Base-by-base conservation (phyloP, 2,888 invertebrate species). In the Mesorhabditis spiculigera region DNA sequence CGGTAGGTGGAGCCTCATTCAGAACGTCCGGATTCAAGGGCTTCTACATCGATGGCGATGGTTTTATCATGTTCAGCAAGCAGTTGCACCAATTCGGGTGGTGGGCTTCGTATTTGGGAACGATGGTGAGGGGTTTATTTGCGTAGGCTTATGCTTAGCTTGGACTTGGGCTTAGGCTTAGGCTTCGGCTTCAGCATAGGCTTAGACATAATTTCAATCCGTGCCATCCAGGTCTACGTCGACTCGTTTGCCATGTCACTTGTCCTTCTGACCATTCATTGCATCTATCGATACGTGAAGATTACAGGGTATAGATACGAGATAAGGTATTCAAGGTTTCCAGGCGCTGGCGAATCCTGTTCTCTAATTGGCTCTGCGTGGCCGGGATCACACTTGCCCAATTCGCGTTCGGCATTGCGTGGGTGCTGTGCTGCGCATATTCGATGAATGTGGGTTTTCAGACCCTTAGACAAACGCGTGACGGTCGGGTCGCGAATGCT, bases 21-120 rank as follows among this genome's bases (percentile, higher is more conserved):
- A 28, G 28, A 28, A 28, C 28, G 1, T 28, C 1, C 3, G 28
- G 28, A 28, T 28, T 28, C 28, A 28, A 28, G 28, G 28, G 28
- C 28, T 50, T 50, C n/a, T n/a, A 13, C n/a, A 10, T 50, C 58
- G 58, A 50, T 13, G n/a, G n/a, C 8, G 58, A 50, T n/a, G 58
- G 58, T 50, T 50, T 50, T 50, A n/a, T 50, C n/a, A 50, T 50
- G 58, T 50, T 50, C 58, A 50, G 58, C 58, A 50, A 50, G n/a
- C 58, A 50, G 58, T 13, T 50, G 58, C 58, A 50, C 8, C 58
- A 10, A 50, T 50, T 13, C n/a, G 58, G 58, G 10, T 50, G 8
- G 10, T 50, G 58, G 58, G 58, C 58, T 1, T 50, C 58, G 10
- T 50, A 50, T 50, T n/a, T 50, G 58, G 58, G 10, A 10, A 50